Conservation (phyloP, 2,113 vertebrate species). For the Bubo scandiacus region DNA sequence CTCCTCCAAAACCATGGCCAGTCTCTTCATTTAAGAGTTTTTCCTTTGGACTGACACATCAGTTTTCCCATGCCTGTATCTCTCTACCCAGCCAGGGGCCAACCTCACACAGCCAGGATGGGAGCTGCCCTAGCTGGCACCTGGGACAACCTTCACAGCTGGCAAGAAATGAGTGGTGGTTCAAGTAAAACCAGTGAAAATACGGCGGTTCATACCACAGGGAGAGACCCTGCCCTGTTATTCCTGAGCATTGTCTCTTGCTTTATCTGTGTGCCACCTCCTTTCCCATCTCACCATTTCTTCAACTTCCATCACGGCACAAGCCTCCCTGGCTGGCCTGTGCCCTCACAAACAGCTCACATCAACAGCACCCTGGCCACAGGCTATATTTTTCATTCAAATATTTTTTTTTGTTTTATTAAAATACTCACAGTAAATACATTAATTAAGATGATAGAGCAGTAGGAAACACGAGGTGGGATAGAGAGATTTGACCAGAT, state of each 20-base stretch:
- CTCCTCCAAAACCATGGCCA: neutral
- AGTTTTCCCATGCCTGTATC: neutral
- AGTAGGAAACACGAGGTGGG: neutral
- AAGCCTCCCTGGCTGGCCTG: neutral
- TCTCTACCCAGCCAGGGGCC: neutral
- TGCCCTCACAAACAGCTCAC: neutral
- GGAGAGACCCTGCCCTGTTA: neutral
- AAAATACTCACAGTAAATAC: slow-evolving; percentile 2
- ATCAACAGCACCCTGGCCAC: neutral
- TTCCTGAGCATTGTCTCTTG: neutral
- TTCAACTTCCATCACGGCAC: neutral
- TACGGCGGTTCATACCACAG: accelerated
- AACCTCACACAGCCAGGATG: neutral
- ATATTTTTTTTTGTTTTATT: neutral
- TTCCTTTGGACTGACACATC: neutral
- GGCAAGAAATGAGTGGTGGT: neutral
- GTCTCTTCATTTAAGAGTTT: neutral
- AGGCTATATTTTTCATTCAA: neutral
- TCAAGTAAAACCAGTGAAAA: neutral
- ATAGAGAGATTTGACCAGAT: neutral
- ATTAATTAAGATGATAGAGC: neutral
- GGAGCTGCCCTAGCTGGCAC: neutral
- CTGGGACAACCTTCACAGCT: neutral
- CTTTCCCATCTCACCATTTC: neutral
- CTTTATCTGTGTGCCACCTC: neutral